Base-by-base conservation (phyloP, 2,113 vertebrate genomes). In the Malurus alboscapulatus region DNA sequence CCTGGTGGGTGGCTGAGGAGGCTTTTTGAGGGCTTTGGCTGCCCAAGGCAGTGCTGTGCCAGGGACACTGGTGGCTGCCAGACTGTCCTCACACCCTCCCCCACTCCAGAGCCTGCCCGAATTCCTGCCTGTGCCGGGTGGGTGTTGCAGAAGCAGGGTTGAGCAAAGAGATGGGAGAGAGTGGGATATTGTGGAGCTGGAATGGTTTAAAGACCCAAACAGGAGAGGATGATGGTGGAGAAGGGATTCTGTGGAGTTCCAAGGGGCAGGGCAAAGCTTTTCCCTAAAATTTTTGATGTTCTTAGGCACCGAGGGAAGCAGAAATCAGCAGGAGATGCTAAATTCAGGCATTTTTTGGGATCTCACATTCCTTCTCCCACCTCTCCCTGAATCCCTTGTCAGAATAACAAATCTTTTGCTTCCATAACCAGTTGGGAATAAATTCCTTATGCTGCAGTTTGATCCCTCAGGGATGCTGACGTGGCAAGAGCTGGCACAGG, bases 21-120 rank as follows among this genome's bases (percentile, higher is more conserved):
- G 22, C 14, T 67, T 77, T 26, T 36, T 24, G 42, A 12, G 29
- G 48, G 36, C 7, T 38, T 38, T 11, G n/a, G 58, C 30, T 88
- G 59, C 75, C 2, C 5, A 80, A 83, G 69, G 12, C 25, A 4
- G 32, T 2, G 32, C 71, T 15, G 57, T 40, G 57, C 7, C 1
- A 1, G 66, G 54, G 58, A 57, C 4, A 30, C 10, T 4, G 2
- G 30, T 1, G 34, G 61, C 55, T 94, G 84, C 76, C 80, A 96
- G 92, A 80, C 95, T 86, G 92, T 84, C 84, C 92, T 68, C 72
- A 71, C 80, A 25, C 61, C 84, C 59, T 81, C 88, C 90, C 24
- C 74, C 7, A 0, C 44, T 47, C 66, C 11, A 1, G 42, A 89
- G 20, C 55, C 73, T 84, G 72, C 65, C 87, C 66, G 20, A 67